Conservation (phyloP, 2,113 vertebrate species). For the Atherinomorus stipes region DNA sequence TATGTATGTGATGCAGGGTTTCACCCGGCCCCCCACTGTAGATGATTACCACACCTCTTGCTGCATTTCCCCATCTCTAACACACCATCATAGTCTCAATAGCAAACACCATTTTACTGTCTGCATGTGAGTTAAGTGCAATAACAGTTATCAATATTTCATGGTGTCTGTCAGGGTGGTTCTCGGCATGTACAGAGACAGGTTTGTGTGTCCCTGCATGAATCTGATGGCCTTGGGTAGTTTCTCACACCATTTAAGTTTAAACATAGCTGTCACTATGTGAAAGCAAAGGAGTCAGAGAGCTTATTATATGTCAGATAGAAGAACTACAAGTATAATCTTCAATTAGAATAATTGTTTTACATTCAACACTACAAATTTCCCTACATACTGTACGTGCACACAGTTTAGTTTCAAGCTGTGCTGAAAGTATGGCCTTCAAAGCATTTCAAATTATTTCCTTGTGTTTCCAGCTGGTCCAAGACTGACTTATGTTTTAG, state of each 20-base stretch:
- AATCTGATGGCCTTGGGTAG: conserved; percentile 31
- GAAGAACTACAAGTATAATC: too few relatives aligned
- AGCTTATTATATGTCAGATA: too few relatives aligned
- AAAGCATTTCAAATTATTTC: too few relatives aligned
- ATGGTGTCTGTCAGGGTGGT: conserved; percentile 49
- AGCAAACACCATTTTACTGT: conserved; percentile 40
- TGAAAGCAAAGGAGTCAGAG: too few relatives aligned
- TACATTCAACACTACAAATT: too few relatives aligned
- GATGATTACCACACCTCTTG: conserved; percentile 29
- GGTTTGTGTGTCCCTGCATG: conserved; percentile 20
- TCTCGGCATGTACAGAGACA: conserved; percentile 1
- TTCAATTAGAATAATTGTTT: too few relatives aligned
- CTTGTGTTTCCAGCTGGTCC: too few relatives aligned
- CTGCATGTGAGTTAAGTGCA: conserved; percentile 36
- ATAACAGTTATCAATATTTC: conserved; percentile 72
- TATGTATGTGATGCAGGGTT: conserved; percentile 8
- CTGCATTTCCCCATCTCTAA: neutral
- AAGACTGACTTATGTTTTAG: too few relatives aligned
- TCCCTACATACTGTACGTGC: neutral
- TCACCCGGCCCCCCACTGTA: too few relatives aligned
- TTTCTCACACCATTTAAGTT: conserved; percentile 55
- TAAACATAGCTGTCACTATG: conserved; percentile 49
- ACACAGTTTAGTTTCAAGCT: neutral
- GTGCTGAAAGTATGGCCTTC: too few relatives aligned
- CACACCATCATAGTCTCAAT: conserved; percentile 27